phyloP scores from a whole-genome alignment of 2,797 vertebrate species.

The Artibeus jamaicensis region DNA sequence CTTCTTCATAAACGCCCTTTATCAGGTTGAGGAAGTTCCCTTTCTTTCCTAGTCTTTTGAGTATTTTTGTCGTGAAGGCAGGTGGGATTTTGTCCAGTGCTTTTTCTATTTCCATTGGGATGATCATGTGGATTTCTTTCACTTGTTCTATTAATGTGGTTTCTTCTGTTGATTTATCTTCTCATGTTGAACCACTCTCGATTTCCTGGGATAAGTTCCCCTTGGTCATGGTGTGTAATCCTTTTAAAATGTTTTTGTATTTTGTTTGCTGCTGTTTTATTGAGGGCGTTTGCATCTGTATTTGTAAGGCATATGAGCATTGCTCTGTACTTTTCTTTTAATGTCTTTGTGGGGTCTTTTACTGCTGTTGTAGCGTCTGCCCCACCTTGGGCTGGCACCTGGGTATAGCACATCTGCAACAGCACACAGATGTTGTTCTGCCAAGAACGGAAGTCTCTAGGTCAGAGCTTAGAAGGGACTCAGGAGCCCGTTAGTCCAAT shows the following conservation, averaged over 20 bases:
- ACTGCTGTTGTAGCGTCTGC: neutral
- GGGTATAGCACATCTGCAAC: neutral
- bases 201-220: neutral
- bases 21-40: neutral
- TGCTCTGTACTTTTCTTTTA: neutral
- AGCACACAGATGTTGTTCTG: neutral
- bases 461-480: constrained; percentile 2
- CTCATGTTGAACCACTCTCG: neutral
- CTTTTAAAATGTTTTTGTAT: neutral
- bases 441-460: constrained; percentile 22
- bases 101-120: neutral
- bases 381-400: neutral
- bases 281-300: neutral
- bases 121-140: neutral
- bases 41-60: neutral
- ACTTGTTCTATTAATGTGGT: neutral
- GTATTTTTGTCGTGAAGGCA: neutral
- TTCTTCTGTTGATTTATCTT: neutral
- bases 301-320: neutral
- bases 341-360: neutral
- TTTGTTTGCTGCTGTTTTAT: neutral
- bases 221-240: neutral
- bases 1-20: neutral
- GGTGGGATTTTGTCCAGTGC: neutral
- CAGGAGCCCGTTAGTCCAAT: neutral